phyloP scores from a whole-genome alignment of 2,797 vertebrate genomes.

The Diceros bicornis region DNA sequence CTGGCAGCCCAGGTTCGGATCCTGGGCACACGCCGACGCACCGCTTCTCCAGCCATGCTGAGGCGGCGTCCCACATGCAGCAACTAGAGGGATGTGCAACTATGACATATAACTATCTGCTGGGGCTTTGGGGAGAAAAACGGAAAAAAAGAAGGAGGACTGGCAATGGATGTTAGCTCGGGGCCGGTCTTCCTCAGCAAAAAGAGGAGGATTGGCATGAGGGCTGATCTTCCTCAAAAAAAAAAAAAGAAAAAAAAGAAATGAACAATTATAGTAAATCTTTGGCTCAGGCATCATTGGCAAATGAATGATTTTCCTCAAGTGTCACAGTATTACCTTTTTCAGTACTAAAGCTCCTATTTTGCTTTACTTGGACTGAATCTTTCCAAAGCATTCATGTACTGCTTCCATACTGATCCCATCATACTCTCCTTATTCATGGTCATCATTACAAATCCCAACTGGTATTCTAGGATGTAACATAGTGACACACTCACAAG shows the following conservation, averaged over 20 bases:
- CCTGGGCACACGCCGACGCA: too few species aligned
- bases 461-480: not conserved
- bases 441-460: not conserved
- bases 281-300: not conserved
- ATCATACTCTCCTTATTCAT: not conserved
- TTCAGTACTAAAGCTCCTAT: not conserved
- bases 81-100: too few species aligned
- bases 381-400: not conserved
- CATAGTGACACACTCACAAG: not conserved
- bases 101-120: too few species aligned
- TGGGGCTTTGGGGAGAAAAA: too few species aligned
- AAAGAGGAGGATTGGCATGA: too few species aligned
- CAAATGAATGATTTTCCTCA: not conserved
- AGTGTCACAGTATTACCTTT: not conserved
- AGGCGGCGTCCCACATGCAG: too few species aligned
- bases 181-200: too few species aligned
- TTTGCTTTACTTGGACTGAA: slow-evolving; percentile 23
- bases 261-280: not conserved
- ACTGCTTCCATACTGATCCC: not conserved
- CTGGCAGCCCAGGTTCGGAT: too few species aligned
- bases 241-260: not conserved
- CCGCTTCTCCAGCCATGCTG: too few species aligned
- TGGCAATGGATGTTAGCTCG: too few species aligned
- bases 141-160: too few species aligned
- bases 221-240: too few species aligned